A percentile compares a stretch with the other conserved stretches of the same genome.
Conservation (phyloP, 1,140 invertebrate species). For the Latrodectus geometricus region DNA sequence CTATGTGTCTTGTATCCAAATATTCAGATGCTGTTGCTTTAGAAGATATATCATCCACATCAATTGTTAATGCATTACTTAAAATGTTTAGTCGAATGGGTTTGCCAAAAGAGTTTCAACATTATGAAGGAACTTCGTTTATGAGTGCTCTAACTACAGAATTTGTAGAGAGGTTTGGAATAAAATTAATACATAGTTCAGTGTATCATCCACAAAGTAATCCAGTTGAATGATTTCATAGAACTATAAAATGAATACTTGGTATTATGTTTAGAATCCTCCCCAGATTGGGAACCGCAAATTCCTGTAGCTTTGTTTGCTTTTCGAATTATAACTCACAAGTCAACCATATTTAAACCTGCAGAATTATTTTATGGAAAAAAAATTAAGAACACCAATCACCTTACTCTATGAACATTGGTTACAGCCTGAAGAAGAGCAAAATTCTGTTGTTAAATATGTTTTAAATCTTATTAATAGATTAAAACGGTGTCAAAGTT, state of each 20-base stretch:
- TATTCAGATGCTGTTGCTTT: slow-evolving; percentile 6
- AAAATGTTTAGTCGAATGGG: slow-evolving; percentile 18
- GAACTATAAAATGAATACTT: background rate
- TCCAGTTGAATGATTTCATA: slow-evolving; percentile 20
- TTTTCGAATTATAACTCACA: too few relatives aligned
- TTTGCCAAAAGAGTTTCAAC: background rate
- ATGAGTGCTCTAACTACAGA: slow-evolving; percentile 1
- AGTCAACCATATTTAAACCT: too few relatives aligned
- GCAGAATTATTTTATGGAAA: too few relatives aligned
- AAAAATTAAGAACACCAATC: too few relatives aligned
- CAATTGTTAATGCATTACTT: background rate
- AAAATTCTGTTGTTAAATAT: too few relatives aligned
- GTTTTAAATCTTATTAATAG: too few relatives aligned
- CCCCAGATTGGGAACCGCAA: too few relatives aligned
- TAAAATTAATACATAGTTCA: slow-evolving; percentile 5
- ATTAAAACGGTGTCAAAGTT: too few relatives aligned
- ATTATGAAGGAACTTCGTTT: background rate
- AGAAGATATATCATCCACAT: background rate
- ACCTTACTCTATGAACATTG: too few relatives aligned
- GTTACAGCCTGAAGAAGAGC: too few relatives aligned
- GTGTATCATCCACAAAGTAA: slow-evolving; percentile 16
- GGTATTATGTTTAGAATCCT: too few relatives aligned
- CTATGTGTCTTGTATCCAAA: slow-evolving; percentile 7
- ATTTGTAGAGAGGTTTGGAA: slow-evolving; percentile 13
- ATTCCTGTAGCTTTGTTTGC: too few relatives aligned